Base-by-base conservation (phyloP, 1,140 invertebrate genomes). In the Brachionus calyciflorus region DNA sequence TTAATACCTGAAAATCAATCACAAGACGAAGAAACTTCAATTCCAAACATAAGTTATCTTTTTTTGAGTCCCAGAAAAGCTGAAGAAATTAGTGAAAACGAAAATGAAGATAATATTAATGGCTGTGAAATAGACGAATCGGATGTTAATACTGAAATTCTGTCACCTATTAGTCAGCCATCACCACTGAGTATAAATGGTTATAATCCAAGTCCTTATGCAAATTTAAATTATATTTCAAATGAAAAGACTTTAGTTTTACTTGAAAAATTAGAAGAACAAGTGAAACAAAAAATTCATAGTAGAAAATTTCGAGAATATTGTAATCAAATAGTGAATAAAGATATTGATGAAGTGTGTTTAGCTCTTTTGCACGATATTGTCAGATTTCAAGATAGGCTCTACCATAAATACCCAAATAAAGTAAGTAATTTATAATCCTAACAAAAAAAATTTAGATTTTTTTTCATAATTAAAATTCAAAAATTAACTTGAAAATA, bases 381-480 rank as follows among this genome's bases (percentile, higher is more conserved):
- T 12, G 83, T 88, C 65, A 81, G 85, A 6, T 89, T 89, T 79
- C 89, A 90, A 80, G 88, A 88, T 69, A 83, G 88, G 10, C 83
- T 88, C n/a, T 88, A 87, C 80, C 84, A 86, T 37, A 87, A 87
- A 77, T 88, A 89, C 79, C 87, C 87, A 24, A 84, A 87, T 37
- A 60, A 60, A 60, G 55, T 60, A 60, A 60, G 19, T 37, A 3
- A 37, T n/a, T n/a, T n/a, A n/a, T n/a, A n/a, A n/a, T n/a, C n/a
- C n/a, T n/a, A n/a, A n/a, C n/a, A n/a, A n/a, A n/a, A n/a, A n/a
- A n/a, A n/a, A n/a, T n/a, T n/a, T n/a, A n/a, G n/a, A n/a, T n/a
- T n/a, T n/a, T n/a, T n/a, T n/a, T n/a, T n/a, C n/a, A n/a, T n/a
- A n/a, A n/a, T n/a, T n/a, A n/a, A n/a, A n/a, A n/a, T n/a, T n/a